Evolutionary conservation across 2,797 vertebrate genomes (phyloP).

Genomic region (Remorina albescens): DNA sequence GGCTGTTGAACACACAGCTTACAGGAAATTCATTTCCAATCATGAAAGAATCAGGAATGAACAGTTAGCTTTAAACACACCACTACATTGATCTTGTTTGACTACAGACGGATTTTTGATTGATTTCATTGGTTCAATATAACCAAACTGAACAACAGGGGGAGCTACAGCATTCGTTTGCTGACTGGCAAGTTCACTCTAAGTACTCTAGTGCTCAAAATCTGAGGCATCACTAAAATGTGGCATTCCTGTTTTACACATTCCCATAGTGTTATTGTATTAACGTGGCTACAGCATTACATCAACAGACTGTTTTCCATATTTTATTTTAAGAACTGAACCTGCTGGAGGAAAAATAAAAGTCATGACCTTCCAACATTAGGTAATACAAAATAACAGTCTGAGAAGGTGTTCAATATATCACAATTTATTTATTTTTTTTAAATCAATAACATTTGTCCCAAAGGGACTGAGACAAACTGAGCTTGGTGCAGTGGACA

Average conservation of each 20-base stretch:
- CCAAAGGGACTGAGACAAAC: too few relatives aligned
- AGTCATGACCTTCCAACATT: too few relatives aligned
- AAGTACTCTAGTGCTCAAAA: background rate
- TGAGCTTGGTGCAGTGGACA: too few relatives aligned
- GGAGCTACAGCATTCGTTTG: slow-evolving; percentile 19
- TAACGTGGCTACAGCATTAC: background rate
- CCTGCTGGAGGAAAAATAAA: too few relatives aligned
- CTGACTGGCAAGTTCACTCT: background rate
- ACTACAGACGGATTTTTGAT: background rate
- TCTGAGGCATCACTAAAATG: background rate
- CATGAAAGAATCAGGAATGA: background rate
- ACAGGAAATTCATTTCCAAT: background rate
- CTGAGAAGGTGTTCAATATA: too few relatives aligned
- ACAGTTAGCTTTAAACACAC: background rate
- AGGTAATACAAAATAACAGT: too few relatives aligned
- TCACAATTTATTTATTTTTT: too few relatives aligned
- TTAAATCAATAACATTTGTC: too few relatives aligned
- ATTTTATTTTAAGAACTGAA: background rate
- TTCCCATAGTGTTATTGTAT: background rate
- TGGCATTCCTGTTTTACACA: too few relatives aligned
- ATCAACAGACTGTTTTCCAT: too few relatives aligned
- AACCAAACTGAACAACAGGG: slow-evolving; percentile 17
- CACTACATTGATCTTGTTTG: background rate
- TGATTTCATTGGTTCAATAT: background rate
- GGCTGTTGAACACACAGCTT: background rate